These are phyloP conservation scores for Neoniphon sammara DNA, from an alignment of 2,797 vertebrate species.

Conservation along the genomic window DNA sequence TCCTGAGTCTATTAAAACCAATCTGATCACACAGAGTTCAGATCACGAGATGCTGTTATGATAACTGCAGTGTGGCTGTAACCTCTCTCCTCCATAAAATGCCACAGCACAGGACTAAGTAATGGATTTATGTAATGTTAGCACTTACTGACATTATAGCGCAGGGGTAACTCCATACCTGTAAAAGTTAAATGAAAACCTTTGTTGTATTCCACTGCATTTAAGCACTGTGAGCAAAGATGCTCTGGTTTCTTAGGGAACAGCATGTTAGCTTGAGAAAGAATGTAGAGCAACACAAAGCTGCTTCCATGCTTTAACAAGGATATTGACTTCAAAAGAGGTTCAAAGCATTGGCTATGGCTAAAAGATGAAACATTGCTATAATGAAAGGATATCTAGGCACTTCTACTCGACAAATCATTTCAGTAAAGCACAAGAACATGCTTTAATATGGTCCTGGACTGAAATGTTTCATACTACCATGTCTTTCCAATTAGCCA, in stretches of 20 bases:
- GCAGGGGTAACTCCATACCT: slow-evolving; percentile 74
- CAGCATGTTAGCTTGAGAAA: slow-evolving; percentile 16
- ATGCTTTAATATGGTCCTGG: slow-evolving; percentile 28
- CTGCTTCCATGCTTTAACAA: slow-evolving; percentile 59
- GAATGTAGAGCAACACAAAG: slow-evolving; percentile 43
- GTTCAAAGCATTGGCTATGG: slow-evolving; percentile 55
- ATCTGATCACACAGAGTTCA: slow-evolving; percentile 86
- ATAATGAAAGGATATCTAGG: slow-evolving; percentile 60
- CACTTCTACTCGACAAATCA: slow-evolving; percentile 42
- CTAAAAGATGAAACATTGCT: slow-evolving; percentile 56
- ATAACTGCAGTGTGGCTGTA: slow-evolving; percentile 83
- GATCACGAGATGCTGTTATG: slow-evolving; percentile 84
- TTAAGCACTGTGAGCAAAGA: slow-evolving; percentile 49
- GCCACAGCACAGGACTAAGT: slow-evolving; percentile 83
- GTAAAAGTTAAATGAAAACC: slow-evolving; percentile 78
- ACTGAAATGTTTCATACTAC: slow-evolving; percentile 10
- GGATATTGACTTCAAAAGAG: slow-evolving; percentile 61
- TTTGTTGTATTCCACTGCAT: slow-evolving; percentile 65
- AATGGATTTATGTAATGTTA: slow-evolving; percentile 88
- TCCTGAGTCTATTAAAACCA: slow-evolving; percentile 86
- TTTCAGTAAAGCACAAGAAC: slow-evolving; percentile 42
- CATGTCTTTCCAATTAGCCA: too few species aligned
- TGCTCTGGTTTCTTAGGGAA: slow-evolving; percentile 48
- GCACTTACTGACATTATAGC: slow-evolving; percentile 86
- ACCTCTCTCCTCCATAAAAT: slow-evolving; percentile 87